A percentile compares a stretch with the other conserved stretches of the same genome.
These are phyloP conservation scores for Panthera uncia DNA, from an alignment of 2,113 vertebrate species.

Conservation along the genomic window DNA sequence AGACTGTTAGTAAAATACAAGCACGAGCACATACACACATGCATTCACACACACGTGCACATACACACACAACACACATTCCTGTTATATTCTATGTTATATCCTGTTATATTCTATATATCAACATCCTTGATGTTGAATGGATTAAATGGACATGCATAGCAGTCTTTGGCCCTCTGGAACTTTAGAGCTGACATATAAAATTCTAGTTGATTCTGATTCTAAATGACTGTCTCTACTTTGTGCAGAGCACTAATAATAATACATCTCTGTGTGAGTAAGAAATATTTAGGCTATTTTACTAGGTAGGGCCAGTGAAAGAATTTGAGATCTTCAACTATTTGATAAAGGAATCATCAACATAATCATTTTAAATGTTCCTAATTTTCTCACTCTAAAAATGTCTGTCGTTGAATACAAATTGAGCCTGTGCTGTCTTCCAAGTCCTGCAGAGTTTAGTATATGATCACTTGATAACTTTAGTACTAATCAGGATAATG, in stretches of 20 bases:
- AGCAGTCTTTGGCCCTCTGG: not conserved
- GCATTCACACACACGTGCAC: not conserved
- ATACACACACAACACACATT: not conserved
- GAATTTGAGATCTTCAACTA: not conserved
- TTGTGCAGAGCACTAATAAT: not conserved
- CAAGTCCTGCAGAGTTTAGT: not conserved
- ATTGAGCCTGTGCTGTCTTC: not conserved
- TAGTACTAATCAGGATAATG: not conserved
- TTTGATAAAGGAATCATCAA: conserved; percentile 19
- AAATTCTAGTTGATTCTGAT: not conserved
- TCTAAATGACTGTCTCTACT: not conserved
- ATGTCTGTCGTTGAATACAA: not conserved
- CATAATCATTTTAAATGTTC: not conserved
- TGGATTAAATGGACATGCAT: not conserved
- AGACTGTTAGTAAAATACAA: not conserved
- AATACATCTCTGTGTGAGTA: not conserved
- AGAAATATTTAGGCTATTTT: not conserved
- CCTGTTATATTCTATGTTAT: not conserved
- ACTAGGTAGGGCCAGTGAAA: not conserved
- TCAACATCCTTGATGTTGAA: not conserved
- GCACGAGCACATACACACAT: not conserved
- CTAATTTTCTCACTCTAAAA: conserved; percentile 23
- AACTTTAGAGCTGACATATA: not conserved
- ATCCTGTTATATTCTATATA: not conserved
- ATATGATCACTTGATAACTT: no score